Conservation (phyloP, 2,113 vertebrate genomes). For the Petaurus breviceps region DNA sequence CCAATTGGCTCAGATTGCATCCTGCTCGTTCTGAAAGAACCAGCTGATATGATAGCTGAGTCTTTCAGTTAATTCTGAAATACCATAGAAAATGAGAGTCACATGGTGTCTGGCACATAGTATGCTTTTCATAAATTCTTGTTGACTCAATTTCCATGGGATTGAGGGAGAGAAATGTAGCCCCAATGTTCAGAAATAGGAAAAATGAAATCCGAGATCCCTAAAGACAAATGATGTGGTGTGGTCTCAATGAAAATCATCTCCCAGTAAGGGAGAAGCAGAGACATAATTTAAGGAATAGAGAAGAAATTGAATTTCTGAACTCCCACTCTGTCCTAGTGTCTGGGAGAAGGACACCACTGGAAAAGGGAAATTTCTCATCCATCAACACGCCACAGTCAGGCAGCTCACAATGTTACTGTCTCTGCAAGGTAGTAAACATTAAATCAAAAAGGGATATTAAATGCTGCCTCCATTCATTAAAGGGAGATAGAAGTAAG, state of each 20-base stretch:
- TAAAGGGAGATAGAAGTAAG: background rate
- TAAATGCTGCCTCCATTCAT: background rate
- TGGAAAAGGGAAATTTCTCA: background rate
- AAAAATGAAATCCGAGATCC: background rate
- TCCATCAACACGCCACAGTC: background rate
- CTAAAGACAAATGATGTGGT: too few relatives aligned
- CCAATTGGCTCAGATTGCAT: background rate
- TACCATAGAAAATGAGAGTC: background rate
- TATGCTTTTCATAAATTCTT: background rate
- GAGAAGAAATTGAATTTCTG: background rate
- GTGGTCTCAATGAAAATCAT: background rate
- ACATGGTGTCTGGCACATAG: background rate
- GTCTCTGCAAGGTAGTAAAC: background rate
- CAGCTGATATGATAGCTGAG: background rate
- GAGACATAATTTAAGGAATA: background rate
- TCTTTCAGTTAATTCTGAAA: background rate
- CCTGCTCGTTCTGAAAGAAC: background rate
- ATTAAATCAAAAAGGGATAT: background rate
- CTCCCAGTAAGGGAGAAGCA: background rate
- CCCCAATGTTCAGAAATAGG: background rate
- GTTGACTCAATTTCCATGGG: background rate
- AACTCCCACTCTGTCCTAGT: accelerated
- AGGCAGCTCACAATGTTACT: background rate
- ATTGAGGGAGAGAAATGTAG: background rate
- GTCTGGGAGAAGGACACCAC: background rate